phyloP scores from a whole-genome alignment of 2,797 vertebrate genomes.

The Gouania willdenowi region DNA sequence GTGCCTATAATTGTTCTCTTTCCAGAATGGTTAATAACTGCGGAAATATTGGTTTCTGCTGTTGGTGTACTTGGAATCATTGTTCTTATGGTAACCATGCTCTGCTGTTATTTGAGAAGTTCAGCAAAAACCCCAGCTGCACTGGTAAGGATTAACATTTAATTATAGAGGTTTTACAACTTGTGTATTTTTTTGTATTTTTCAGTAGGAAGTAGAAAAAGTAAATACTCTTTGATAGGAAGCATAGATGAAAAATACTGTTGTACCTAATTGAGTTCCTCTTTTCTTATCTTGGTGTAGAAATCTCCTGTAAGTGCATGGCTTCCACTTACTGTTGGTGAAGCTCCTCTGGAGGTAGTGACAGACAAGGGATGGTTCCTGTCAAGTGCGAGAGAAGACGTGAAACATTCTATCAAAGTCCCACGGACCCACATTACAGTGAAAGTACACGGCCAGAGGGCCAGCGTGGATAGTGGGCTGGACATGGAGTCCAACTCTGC shows the following conservation, averaged over 20 bases:
- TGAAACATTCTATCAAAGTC: slow-evolving; percentile 1
- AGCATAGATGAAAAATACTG: background rate
- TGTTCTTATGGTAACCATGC: background rate
- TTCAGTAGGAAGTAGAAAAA: background rate
- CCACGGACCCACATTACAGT: background rate
- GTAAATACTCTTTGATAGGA: background rate
- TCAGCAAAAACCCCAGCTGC: slow-evolving; percentile 65
- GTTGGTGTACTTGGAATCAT: slow-evolving; percentile 20
- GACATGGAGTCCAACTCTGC: slow-evolving; percentile 37
- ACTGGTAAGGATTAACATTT: slow-evolving; percentile 55
- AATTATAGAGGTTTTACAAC: background rate
- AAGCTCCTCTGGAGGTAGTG: slow-evolving; percentile 62
- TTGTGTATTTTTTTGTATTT: background rate
- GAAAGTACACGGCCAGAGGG: slow-evolving; percentile 52
- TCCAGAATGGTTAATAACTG: slow-evolving; percentile 52
- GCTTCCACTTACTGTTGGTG: slow-evolving; percentile 58
- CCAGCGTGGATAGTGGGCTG: slow-evolving; percentile 68
- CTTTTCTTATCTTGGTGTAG: slow-evolving; percentile 31
- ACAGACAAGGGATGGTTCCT: slow-evolving; percentile 75
- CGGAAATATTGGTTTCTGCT: slow-evolving; percentile 21
- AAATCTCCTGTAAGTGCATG: slow-evolving; percentile 60
- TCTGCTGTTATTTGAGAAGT: slow-evolving; percentile 57
- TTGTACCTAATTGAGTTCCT: background rate
- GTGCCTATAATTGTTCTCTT: slow-evolving; percentile 10
- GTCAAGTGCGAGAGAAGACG: slow-evolving; percentile 10